Evolutionary conservation across 2,797 vertebrate genomes (phyloP).

Genomic region (Philypnodon macrostomus): DNA sequence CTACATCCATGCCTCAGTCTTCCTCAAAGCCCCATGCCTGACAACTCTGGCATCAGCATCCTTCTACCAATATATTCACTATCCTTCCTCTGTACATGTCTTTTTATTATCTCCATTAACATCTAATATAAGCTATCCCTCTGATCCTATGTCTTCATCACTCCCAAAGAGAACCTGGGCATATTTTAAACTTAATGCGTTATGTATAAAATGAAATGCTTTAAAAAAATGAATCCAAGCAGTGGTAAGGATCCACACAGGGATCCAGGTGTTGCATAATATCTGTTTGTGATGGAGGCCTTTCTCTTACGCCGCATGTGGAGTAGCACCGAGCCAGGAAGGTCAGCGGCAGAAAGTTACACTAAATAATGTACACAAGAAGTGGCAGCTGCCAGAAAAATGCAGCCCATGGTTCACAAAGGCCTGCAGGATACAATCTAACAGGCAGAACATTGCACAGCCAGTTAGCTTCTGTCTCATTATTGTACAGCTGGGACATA

Average conservation of each 20-base stretch:
- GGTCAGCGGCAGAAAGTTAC: slow-evolving; percentile 61
- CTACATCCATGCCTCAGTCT: too few relatives aligned
- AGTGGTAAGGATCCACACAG: slow-evolving; percentile 17
- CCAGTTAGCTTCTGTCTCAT: slow-evolving; percentile 63
- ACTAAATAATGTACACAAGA: slow-evolving; percentile 69
- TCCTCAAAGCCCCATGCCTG: too few relatives aligned
- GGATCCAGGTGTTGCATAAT: slow-evolving; percentile 59
- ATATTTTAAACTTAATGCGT: too few relatives aligned
- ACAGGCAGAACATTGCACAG: slow-evolving; percentile 41
- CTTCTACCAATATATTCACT: too few relatives aligned
- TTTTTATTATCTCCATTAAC: too few relatives aligned
- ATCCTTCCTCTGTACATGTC: too few relatives aligned
- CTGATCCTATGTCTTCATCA: too few relatives aligned
- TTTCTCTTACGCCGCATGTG: slow-evolving; percentile 55
- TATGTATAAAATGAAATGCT: too few relatives aligned
- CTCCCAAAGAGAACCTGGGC: too few relatives aligned
- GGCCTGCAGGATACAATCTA: slow-evolving; percentile 59
- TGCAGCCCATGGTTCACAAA: slow-evolving; percentile 46
- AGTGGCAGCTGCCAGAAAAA: slow-evolving; percentile 75
- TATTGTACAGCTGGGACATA: slow-evolving; percentile 40
- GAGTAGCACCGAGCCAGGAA: slow-evolving; percentile 42
- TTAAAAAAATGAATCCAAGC: background rate
- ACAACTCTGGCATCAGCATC: too few relatives aligned
- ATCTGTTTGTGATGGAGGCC: slow-evolving; percentile 40
- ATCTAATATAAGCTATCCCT: too few relatives aligned